Base-by-base conservation (phyloP, 2,888 invertebrate genomes). In the Acronicta psi region DNA sequence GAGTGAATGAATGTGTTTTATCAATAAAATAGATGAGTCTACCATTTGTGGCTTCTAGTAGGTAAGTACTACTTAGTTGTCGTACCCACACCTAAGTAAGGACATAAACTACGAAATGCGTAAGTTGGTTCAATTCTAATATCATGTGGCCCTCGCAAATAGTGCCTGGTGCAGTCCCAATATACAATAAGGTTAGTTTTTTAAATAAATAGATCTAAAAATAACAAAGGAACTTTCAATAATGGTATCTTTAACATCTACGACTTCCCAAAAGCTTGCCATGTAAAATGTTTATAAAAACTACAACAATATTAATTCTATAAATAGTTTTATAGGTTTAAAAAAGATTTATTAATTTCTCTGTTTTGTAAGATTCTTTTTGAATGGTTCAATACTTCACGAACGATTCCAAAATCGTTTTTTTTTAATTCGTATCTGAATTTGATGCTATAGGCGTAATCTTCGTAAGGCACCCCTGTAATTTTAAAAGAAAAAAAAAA, bases 251-350 rank as follows among this genome's bases (percentile, higher is more conserved):
- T 49, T 43, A 53, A 47, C 34, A 34, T 54, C n/a, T 71, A 68
- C 47, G 55, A 61, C 52, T 54, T 59, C 16, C 53, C 61, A 53
- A 31, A 69, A 77, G 67, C 68, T 65, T 64, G 69, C 58, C 58
- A 63, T 80, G 79, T 83, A 84, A 80, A 83, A 70, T 61, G 66
- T 77, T 75, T 84, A 84, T 78, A 82, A 84, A 83, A 84, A 82
- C 77, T 82, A 81, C 79, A 73, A 74, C 62, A 72, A 75, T 73
- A 72, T 72, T 70, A 69, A 65, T 60, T 64, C 57, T 73, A 70
- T 69, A 52, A 72, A 51, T 54, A 71, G 50, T 71, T 70, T 59
- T 71, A 64, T 59, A 53, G 46, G 45, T 46, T 53, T 38, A 20
- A 42, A 34, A 62, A 37, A n/a, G n/a, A n/a, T n/a, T n/a, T n/a